Percentiles rank a stretch among this genome's conserved stretches.
These are phyloP conservation scores for Pachyseris speciosa DNA, from an alignment of 64 coral and sea anemone species.

Conservation along the genomic window DNA sequence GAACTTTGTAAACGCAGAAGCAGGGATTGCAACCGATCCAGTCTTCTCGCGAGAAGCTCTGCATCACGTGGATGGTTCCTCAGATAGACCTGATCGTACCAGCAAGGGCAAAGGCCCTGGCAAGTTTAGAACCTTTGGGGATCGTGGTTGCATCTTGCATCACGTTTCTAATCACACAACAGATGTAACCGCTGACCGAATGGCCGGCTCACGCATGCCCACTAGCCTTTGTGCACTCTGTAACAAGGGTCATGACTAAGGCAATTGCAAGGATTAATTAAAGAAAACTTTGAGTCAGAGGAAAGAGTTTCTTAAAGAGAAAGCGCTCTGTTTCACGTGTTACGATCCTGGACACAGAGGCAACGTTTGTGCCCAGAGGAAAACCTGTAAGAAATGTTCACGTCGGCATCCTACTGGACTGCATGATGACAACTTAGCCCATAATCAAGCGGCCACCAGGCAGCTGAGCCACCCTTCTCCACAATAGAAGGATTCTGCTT, in stretches of 20 bases:
- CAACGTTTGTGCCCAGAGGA: constrained; percentile 42
- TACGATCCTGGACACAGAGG: constrained; percentile 44
- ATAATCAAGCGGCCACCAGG: background rate
- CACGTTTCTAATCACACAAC: background rate
- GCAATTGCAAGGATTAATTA: constrained; percentile 35
- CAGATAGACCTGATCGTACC: background rate
- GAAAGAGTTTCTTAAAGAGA: constrained; percentile 44
- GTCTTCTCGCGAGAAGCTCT: constrained; percentile 68
- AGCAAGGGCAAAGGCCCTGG: background rate
- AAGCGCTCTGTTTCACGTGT: constrained; percentile 58
- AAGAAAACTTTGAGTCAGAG: constrained; percentile 43
- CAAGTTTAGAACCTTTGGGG: background rate
- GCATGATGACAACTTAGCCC: constrained; percentile 61
- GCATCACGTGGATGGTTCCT: constrained; percentile 3
- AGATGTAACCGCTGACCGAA: background rate
- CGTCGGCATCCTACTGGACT: constrained; percentile 80
- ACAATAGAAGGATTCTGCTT: background rate
- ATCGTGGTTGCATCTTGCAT: background rate
- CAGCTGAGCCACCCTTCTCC: too few species aligned
- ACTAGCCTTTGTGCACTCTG: background rate
- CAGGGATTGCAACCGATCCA: constrained; percentile 43
- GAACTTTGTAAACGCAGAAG: constrained; percentile 40
- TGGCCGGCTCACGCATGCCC: background rate
- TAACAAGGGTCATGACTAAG: constrained; percentile 40
- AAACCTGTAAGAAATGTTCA: constrained; percentile 61